Evolutionary conservation across 2,113 vertebrate genomes (phyloP).

Genomic region (Poicephalus gulielmi): DNA sequence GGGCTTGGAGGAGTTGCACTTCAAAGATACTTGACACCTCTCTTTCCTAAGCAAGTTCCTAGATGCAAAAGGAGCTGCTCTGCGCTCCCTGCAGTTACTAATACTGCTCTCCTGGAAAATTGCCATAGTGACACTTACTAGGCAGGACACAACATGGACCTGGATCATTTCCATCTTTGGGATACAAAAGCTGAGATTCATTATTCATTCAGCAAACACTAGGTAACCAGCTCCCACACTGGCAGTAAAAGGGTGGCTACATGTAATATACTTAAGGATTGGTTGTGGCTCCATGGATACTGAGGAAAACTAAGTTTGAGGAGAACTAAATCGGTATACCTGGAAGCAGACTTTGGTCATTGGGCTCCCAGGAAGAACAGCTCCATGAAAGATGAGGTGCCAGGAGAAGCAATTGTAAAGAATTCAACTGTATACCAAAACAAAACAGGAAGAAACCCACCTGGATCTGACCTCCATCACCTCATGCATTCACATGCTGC

Average conservation of each 20-base stretch:
- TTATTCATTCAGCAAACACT: not conserved
- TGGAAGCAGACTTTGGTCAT: not conserved
- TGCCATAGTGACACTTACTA: not conserved
- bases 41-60: not conserved
- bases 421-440: slow-evolving; percentile 20
- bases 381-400: not conserved
- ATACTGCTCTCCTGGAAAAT: not conserved
- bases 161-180: not conserved
- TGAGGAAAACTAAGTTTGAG: not conserved
- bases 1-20: not conserved
- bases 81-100: not conserved
- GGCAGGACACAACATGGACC: not conserved
- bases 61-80: not conserved
- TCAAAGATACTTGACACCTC: not conserved
- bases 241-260: not conserved
- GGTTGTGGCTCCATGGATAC: not conserved
- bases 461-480: slow-evolving; percentile 57
- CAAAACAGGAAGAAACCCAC: slow-evolving; percentile 40
- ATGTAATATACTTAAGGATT: not conserved
- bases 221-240: not conserved
- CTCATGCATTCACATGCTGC: slow-evolving; percentile 32
- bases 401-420: not conserved
- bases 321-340: not conserved
- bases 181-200: not conserved
- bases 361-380: not conserved